phyloP scores from a whole-genome alignment of 2,888 invertebrate genomes.

The Agrotis segetum region DNA sequence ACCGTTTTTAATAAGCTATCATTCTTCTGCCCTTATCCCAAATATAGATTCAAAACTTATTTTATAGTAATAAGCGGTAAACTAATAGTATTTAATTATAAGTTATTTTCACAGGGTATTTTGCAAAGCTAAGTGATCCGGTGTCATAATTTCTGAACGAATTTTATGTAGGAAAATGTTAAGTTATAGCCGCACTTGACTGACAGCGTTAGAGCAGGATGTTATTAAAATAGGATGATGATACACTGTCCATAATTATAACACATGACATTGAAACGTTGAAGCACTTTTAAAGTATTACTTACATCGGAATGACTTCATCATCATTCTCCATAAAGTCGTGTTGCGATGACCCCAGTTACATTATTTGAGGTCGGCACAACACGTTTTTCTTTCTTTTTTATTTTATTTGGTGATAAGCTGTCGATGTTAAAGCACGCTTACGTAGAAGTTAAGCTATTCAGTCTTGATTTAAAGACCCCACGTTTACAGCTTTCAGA shows the following conservation, averaged over 20 bases:
- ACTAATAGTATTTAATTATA: not conserved
- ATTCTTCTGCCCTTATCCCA: too few relatives aligned
- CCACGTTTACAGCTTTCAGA: too few relatives aligned
- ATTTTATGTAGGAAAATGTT: constrained; percentile 6
- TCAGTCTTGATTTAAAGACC: too few relatives aligned
- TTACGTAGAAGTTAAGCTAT: too few relatives aligned
- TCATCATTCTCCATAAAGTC: not conserved
- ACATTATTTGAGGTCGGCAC: not conserved
- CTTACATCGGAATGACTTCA: not conserved
- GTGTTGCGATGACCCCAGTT: too few relatives aligned
- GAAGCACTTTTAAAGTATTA: not conserved
- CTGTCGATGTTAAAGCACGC: too few relatives aligned
- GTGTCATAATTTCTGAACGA: not conserved
- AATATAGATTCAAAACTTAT: too few relatives aligned
- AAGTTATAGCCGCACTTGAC: not conserved
- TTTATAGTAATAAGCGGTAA: not conserved
- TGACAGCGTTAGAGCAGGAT: not conserved
- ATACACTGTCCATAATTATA: not conserved
- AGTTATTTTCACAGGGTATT: too few relatives aligned
- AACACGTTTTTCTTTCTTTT: not conserved
- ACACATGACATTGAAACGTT: constrained; percentile 1
- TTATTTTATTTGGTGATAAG: too few relatives aligned
- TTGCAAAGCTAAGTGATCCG: not conserved
- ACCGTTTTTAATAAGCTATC: too few relatives aligned
- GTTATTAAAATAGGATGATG: constrained; percentile 1